Evolutionary conservation across 2,797 vertebrate species (phyloP).

Genomic region (Phrynocephalus guinanensis): DNA sequence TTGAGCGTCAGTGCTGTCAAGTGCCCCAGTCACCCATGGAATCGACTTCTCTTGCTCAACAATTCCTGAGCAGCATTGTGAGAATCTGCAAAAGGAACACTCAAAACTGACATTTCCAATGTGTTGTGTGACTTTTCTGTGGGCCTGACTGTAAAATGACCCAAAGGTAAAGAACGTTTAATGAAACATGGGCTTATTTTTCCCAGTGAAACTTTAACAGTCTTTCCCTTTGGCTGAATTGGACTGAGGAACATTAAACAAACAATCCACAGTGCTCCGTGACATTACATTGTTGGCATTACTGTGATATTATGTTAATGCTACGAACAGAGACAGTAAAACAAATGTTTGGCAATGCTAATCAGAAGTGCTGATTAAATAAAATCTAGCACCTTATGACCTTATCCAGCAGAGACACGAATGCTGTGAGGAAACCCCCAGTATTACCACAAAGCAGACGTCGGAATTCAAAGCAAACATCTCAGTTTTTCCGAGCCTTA

Average conservation of each 20-base stretch:
- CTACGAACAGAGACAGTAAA: neutral
- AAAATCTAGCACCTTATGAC: conserved; percentile 3
- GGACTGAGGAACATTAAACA: neutral
- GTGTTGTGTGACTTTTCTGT: neutral
- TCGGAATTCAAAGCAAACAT: neutral
- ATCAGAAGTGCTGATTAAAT: conserved; percentile 44
- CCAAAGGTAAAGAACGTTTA: neutral
- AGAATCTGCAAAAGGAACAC: too few species aligned
- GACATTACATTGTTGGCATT: neutral
- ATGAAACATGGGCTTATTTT: neutral
- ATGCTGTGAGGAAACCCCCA: conserved; percentile 10
- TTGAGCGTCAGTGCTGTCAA: neutral
- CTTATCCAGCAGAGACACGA: neutral
- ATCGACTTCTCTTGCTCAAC: neutral
- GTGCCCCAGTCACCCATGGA: neutral
- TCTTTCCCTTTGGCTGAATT: neutral
- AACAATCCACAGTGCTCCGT: neutral
- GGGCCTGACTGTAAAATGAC: neutral
- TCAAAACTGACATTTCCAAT: neutral
- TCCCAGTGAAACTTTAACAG: neutral
- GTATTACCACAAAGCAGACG: conserved; percentile 15
- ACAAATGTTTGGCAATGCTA: neutral
- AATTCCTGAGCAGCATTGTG: too few species aligned
- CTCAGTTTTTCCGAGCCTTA: neutral
- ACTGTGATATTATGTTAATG: neutral